Evolutionary conservation across 1,140 invertebrate genomes (phyloP).

Genomic region (Lordiphosa collinella): DNA sequence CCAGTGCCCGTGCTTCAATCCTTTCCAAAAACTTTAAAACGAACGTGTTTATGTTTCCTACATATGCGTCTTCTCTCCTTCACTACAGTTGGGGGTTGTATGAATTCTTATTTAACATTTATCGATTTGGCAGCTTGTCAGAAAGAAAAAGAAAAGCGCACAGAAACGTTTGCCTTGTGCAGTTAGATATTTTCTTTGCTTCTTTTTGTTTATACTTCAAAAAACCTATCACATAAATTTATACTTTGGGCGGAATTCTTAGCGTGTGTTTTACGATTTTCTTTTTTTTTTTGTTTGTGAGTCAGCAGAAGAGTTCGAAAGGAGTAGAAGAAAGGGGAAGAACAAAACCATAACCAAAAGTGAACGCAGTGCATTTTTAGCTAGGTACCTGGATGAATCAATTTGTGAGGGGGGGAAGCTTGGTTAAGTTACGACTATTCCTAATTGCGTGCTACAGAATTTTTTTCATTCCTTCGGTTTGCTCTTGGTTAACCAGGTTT

Average conservation of each 20-base stretch:
- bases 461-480: constrained; percentile 3
- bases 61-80: constrained; percentile 18
- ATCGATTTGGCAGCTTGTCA: constrained; percentile 19
- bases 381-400: too few relatives aligned
- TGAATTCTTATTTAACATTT: constrained; percentile 11
- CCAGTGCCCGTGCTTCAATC: neutral
- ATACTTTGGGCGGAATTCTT: constrained; percentile 77
- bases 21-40: constrained; percentile 1
- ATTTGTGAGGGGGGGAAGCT: too few relatives aligned
- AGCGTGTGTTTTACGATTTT: constrained; percentile 55
- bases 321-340: neutral
- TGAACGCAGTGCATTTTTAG: too few relatives aligned
- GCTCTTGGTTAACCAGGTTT: too few relatives aligned
- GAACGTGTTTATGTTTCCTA: constrained; percentile 32
- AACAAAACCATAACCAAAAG: neutral
- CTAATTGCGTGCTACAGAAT: neutral
- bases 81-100: neutral
- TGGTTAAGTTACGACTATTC: too few relatives aligned
- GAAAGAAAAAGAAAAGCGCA: constrained; percentile 5
- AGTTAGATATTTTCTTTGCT: constrained; percentile 7
- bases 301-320: constrained; percentile 32
- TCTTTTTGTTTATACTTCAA: constrained; percentile 29
- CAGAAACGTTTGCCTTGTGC: constrained; percentile 7
- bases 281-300: constrained; percentile 33
- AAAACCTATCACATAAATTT: constrained; percentile 79